Evolutionary conservation across 2,888 invertebrate species (phyloP), one percentile per base, ranked within the genome.

Genomic region (Agrenia bidenticulata): DNA sequence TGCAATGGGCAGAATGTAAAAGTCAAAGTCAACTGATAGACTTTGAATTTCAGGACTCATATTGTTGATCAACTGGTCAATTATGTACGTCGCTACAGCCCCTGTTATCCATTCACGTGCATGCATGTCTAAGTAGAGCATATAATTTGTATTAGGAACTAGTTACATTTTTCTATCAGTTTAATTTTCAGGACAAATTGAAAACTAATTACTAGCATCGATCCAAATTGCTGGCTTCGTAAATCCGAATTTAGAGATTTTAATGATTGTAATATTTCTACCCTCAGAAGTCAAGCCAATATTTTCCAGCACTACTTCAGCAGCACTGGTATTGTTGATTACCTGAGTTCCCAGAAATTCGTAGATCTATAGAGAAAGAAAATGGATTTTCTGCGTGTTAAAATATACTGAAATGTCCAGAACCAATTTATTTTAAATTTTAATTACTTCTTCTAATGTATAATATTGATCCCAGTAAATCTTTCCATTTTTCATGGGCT

Each of bases 1-100:
- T 64, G 87, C 80, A 23, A 90, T 85, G 13, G 90, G 88, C 5
- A 89, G 81, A 61, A 92, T 82, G 77, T 88, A 88, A 77, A 87
- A 89, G 77, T 94, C 86, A 49, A 81, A 80, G 32, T 78, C 76
- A 56, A 80, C 78, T 21, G 81, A 72, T 63, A 61, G 68, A 1
- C 21, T 1, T 23, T 61, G 59, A 41, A 81, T 73, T 41, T 83
- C 83, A 0, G 84, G 82, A 0, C 89, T 84, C 55, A 64, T 51
- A 15, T 66, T 63, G 32, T 68, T 70, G 2, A 73, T 27, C 1
- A 73, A 37, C 57, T 70, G 63, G 32, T 73, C 66, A 17, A 73
- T 68, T n/a, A 70, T 57, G 54, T 65, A 64, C 0, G 65, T 67
- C 17, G 64, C 37, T 9, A 70, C 69, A 11, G 70, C 73, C 27